phyloP scores from a whole-genome alignment of 1,140 invertebrate genomes.

The Drosophila ogumai region DNA sequence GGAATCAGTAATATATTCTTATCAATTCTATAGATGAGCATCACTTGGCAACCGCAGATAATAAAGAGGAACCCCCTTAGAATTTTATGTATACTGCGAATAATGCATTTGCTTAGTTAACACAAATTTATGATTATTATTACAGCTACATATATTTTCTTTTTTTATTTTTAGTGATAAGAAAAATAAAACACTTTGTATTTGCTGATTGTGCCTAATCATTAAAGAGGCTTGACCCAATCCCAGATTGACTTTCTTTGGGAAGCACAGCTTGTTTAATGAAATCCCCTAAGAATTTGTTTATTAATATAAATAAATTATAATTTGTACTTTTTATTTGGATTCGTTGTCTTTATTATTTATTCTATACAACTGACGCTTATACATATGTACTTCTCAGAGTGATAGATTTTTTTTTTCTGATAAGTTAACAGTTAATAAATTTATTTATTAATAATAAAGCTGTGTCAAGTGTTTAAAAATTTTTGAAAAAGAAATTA shows the following conservation, averaged over 20 bases:
- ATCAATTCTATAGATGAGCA: slow-evolving; percentile 2
- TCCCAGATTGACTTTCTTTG: neutral
- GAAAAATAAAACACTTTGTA: neutral
- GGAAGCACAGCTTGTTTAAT: neutral
- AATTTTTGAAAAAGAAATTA: neutral
- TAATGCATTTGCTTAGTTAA: neutral
- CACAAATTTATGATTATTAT: neutral
- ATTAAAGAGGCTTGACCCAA: neutral
- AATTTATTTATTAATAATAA: neutral
- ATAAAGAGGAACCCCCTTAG: neutral
- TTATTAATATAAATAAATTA: too few species aligned
- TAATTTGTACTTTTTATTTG: neutral
- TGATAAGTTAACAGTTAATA: neutral
- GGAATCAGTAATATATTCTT: slow-evolving; percentile 5
- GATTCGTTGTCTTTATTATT: neutral
- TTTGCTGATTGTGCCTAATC: neutral
- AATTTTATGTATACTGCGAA: neutral
- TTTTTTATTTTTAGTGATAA: neutral
- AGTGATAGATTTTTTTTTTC: neutral
- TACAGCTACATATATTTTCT: neutral
- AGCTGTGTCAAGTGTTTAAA: neutral
- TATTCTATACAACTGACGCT: neutral
- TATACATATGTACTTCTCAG: neutral
- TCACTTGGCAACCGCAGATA: slow-evolving; percentile 3
- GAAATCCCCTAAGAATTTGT: neutral